Evolutionary conservation across 2,888 invertebrate species (phyloP).

Genomic region (Scaptomyza reducta): DNA sequence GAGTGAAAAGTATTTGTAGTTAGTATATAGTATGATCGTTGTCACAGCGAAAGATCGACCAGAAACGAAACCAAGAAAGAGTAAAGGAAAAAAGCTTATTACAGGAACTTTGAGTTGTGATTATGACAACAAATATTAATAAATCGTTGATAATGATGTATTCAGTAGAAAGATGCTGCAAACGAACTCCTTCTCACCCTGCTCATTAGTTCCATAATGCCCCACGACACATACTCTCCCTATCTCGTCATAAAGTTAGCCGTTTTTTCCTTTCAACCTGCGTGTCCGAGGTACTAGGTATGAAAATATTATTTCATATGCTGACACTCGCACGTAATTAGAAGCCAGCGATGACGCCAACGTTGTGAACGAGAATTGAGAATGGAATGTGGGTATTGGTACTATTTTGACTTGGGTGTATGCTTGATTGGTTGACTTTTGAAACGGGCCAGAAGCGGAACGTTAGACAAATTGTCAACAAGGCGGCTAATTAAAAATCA

Average conservation of each 20-base stretch:
- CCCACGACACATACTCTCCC: background rate
- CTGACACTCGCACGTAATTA: constrained; percentile 81
- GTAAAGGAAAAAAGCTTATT: no score
- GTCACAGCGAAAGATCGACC: no score
- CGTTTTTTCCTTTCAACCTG: constrained; percentile 15
- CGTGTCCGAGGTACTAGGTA: constrained; percentile 62
- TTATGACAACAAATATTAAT: no score
- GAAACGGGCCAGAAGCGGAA: constrained; percentile 9
- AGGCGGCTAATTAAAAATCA: constrained; percentile 69
- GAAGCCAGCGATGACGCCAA: constrained; percentile 31
- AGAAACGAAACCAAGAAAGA: no score
- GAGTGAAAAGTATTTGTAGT: no score
- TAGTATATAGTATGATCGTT: no score
- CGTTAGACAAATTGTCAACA: constrained; percentile 32
- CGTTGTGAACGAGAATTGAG: background rate
- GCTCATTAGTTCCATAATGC: background rate
- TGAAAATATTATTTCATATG: constrained; percentile 79
- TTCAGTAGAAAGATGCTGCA: no score
- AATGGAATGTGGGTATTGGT: background rate
- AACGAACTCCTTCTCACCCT: background rate
- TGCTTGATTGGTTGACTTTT: constrained; percentile 61
- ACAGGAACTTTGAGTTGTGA: no score
- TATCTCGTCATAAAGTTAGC: constrained; percentile 1
- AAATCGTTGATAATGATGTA: no score
- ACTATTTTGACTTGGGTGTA: constrained; percentile 20